Evolutionary conservation across 2,888 invertebrate species (phyloP).

Genomic region (Atethmia centrago): DNA sequence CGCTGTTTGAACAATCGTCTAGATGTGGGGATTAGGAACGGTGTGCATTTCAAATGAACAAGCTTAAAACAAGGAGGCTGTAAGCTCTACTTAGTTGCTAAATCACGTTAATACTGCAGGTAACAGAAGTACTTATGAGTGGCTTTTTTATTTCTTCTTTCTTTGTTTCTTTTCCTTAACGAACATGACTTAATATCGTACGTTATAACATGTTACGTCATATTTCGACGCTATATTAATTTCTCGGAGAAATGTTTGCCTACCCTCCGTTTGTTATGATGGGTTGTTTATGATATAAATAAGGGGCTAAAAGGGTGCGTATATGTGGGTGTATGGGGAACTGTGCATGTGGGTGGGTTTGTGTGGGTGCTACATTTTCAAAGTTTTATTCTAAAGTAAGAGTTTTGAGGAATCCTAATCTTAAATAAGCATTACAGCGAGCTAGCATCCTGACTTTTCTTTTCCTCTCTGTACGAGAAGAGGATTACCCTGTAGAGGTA

Average conservation of each 20-base stretch:
- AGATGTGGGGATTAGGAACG: background rate
- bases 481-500: background rate
- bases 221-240: conserved; percentile 54
- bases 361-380: too few relatives aligned
- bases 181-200: conserved; percentile 43
- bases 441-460: background rate
- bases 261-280: conserved; percentile 52
- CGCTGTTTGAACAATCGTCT: background rate
- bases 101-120: background rate
- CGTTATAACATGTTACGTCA: conserved; percentile 41
- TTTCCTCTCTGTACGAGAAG: background rate
- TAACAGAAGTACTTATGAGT: background rate
- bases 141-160: conserved; percentile 21
- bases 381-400: background rate
- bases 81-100: background rate
- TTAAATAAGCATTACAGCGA: background rate
- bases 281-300: conserved; percentile 49
- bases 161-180: conserved; percentile 18
- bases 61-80: too few relatives aligned
- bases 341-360: conserved; percentile 2
- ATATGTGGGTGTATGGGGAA: background rate
- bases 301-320: conserved; percentile 43
- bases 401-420: background rate
- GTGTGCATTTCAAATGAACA: background rate
- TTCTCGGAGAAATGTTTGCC: conserved; percentile 37